phyloP scores from a whole-genome alignment of 2,888 invertebrate genomes.

The Oeneis ivallda region DNA sequence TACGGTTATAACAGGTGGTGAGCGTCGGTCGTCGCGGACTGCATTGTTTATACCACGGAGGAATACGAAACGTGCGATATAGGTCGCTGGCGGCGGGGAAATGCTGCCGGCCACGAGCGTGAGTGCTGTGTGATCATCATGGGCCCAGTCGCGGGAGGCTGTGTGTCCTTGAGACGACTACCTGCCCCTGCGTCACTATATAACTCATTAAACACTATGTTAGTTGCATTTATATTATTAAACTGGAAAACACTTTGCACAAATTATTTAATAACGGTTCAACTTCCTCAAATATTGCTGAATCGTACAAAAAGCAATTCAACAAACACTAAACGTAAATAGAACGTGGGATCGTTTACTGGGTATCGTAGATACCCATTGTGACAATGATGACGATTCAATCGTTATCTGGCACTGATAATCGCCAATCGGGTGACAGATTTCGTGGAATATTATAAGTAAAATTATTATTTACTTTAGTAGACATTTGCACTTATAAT shows the following conservation, averaged over 20 bases:
- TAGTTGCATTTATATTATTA: conserved; percentile 10
- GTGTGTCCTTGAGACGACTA: conserved; percentile 61
- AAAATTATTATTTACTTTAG: too few species aligned
- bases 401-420: conserved; percentile 49
- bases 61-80: conserved; percentile 55
- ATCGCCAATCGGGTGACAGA: conserved; percentile 51
- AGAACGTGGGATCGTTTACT: conserved; percentile 34
- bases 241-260: background rate
- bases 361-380: conserved; percentile 37
- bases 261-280: background rate
- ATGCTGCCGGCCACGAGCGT: conserved; percentile 45
- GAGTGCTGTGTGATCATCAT: conserved; percentile 43
- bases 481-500: conserved; percentile 5
- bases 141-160: conserved; percentile 54
- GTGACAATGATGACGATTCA: conserved; percentile 60
- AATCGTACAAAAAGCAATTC: conserved; percentile 15
- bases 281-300: conserved; percentile 11
- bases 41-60: conserved; percentile 58
- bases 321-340: conserved; percentile 33
- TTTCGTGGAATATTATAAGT: conserved; percentile 17
- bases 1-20: conserved; percentile 63
- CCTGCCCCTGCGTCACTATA: conserved; percentile 42
- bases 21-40: conserved; percentile 56
- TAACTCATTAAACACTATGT: conserved; percentile 18
- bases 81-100: conserved; percentile 56